These are phyloP conservation scores for Channa maculata DNA, from an alignment of 2,113 vertebrate species.

Conservation along the genomic window DNA sequence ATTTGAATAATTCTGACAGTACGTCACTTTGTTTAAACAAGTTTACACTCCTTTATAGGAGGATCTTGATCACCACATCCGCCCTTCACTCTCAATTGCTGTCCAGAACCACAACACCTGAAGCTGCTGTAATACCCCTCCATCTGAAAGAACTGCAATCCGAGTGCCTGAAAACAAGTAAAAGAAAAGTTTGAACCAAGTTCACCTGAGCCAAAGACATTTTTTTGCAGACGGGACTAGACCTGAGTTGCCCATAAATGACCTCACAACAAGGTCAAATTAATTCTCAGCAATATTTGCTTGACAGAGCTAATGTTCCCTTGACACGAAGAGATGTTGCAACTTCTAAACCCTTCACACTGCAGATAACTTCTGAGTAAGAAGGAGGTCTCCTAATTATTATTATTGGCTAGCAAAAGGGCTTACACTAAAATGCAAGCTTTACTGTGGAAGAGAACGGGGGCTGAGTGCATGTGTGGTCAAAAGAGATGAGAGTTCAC, in stretches of 20 bases:
- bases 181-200: slow-evolving; percentile 2
- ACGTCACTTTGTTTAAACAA: not conserved
- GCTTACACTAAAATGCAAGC: slow-evolving; percentile 49
- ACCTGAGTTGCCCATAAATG: slow-evolving; percentile 20
- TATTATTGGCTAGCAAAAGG: not conserved
- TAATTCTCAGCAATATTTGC: not conserved
- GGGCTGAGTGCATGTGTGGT: slow-evolving; percentile 10
- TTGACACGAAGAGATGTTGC: slow-evolving; percentile 17
- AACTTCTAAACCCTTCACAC: not conserved
- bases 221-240: slow-evolving; percentile 33
- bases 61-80: slow-evolving; percentile 17
- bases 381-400: slow-evolving; percentile 11
- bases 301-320: slow-evolving; percentile 25
- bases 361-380: slow-evolving; percentile 49
- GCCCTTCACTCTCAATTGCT: slow-evolving; percentile 7
- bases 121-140: slow-evolving; percentile 29
- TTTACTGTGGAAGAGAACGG: slow-evolving; percentile 17
- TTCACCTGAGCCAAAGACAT: slow-evolving; percentile 23
- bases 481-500: slow-evolving; percentile 55
- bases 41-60: not conserved
- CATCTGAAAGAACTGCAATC: slow-evolving; percentile 13
- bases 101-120: slow-evolving; percentile 30
- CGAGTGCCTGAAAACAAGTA: slow-evolving; percentile 4
- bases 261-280: slow-evolving; percentile 14
- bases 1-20: not conserved